Evolutionary conservation across 1,140 invertebrate genomes (phyloP).

Genomic region (Cotesia vestalis): DNA sequence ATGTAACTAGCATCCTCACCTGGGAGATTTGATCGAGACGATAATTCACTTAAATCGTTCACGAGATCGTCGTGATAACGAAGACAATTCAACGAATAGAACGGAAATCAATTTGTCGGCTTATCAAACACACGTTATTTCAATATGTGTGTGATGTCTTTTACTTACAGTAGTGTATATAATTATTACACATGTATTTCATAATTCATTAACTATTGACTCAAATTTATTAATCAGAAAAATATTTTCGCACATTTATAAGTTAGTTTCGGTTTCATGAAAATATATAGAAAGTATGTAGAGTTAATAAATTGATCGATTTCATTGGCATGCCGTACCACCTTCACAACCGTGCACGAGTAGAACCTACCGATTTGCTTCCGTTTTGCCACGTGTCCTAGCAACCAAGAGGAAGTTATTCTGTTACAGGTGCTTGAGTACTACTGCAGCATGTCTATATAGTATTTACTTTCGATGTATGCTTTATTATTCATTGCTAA

Average conservation of each 20-base stretch:
- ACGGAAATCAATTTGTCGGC: slow-evolving; percentile 29
- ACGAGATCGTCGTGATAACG: slow-evolving; percentile 31
- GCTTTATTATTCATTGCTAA: too few relatives aligned
- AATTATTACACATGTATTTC: background rate
- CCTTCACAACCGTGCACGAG: slow-evolving; percentile 30
- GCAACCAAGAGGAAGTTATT: slow-evolving; percentile 30
- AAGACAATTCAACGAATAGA: slow-evolving; percentile 28
- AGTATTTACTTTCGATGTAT: too few relatives aligned
- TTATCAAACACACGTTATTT: background rate
- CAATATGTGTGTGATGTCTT: background rate
- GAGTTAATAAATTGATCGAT: slow-evolving; percentile 35
- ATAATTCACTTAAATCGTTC: slow-evolving; percentile 55
- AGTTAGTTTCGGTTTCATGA: background rate
- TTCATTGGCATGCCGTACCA: slow-evolving; percentile 37
- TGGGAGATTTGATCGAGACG: slow-evolving; percentile 50
- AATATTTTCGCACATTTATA: background rate
- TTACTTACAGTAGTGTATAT: background rate
- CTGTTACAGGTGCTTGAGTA: slow-evolving; percentile 11
- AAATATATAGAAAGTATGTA: background rate
- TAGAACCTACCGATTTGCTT: slow-evolving; percentile 28
- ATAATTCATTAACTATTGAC: background rate
- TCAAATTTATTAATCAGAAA: background rate
- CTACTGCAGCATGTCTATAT: too few relatives aligned
- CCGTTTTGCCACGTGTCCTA: slow-evolving; percentile 38
- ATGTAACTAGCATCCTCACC: slow-evolving; percentile 44